These are phyloP conservation scores for Indri indri DNA, from an alignment of 2,113 vertebrate genomes.

Conservation along the genomic window DNA sequence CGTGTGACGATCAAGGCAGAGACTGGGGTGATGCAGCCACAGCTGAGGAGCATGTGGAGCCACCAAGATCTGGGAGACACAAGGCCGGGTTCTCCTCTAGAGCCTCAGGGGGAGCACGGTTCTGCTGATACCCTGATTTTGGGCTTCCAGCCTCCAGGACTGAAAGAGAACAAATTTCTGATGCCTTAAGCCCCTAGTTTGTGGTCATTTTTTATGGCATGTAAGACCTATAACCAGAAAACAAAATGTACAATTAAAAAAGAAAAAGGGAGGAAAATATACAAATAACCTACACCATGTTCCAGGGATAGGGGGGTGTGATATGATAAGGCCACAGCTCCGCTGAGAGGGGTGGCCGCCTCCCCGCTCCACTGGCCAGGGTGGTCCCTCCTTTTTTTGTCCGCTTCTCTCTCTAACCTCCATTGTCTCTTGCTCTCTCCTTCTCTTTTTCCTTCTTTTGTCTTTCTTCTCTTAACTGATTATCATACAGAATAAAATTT, in stretches of 20 bases:
- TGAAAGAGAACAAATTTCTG: neutral
- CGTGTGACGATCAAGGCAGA: neutral
- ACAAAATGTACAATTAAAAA: neutral
- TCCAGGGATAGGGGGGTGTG: neutral
- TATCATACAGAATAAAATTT: neutral
- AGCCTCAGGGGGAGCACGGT: neutral
- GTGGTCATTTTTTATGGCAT: neutral
- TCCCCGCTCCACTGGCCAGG: neutral
- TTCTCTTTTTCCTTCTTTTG: neutral
- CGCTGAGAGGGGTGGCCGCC: neutral
- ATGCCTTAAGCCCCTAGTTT: neutral
- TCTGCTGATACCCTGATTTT: too few species aligned
- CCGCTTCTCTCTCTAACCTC: neutral
- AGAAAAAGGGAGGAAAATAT: neutral
- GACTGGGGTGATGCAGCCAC: too few species aligned
- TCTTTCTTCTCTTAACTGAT: neutral
- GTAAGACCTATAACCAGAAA: neutral
- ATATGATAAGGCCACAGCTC: neutral
- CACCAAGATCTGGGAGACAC: too few species aligned
- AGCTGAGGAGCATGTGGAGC: neutral
- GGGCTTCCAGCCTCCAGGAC: neutral
- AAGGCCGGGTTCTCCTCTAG: too few species aligned
- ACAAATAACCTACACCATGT: neutral
- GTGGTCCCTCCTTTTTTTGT: neutral
- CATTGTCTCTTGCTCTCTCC: neutral